Evolutionary conservation across 2,797 vertebrate species (phyloP).

Genomic region (Champsocephalus gunnari): DNA sequence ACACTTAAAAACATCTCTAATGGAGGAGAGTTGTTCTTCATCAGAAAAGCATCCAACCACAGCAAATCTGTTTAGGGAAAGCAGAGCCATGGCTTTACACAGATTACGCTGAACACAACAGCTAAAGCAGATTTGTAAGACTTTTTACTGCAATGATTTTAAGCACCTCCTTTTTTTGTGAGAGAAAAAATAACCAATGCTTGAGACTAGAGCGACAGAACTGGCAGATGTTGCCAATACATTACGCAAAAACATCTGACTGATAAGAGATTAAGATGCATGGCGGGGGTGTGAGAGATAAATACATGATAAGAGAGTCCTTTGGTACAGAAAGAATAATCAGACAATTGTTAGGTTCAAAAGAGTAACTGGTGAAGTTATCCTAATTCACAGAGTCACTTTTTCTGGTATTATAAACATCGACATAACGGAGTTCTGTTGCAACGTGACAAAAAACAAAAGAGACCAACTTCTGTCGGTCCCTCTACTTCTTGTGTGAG

Average conservation of each 20-base stretch:
- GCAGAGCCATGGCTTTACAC: conserved; percentile 75
- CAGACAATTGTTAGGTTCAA: neutral
- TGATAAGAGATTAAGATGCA: conserved; percentile 32
- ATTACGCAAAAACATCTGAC: conserved; percentile 18
- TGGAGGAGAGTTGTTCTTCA: conserved; percentile 72
- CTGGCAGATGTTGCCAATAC: conserved; percentile 45
- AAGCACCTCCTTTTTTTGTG: conserved; percentile 43
- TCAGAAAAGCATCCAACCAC: conserved; percentile 61
- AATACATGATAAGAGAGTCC: conserved; percentile 1
- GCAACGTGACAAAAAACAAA: conserved; percentile 19
- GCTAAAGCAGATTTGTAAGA: conserved; percentile 81
- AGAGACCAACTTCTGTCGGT: neutral
- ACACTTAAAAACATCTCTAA: conserved; percentile 73
- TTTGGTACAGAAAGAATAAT: neutral
- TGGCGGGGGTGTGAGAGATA: neutral
- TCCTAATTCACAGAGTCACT: neutral
- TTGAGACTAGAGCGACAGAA: conserved; percentile 54
- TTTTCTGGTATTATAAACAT: conserved; percentile 26
- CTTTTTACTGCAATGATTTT: conserved; percentile 68
- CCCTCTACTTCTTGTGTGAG: neutral
- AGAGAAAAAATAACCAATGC: conserved; percentile 46
- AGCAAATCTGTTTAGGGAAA: conserved; percentile 77
- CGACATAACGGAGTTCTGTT: conserved; percentile 16
- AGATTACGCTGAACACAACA: conserved; percentile 77
- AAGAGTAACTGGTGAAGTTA: conserved; percentile 10